These are phyloP conservation scores for Orthonyx spaldingii DNA, from an alignment of 2,113 vertebrate genomes.

Conservation along the genomic window DNA sequence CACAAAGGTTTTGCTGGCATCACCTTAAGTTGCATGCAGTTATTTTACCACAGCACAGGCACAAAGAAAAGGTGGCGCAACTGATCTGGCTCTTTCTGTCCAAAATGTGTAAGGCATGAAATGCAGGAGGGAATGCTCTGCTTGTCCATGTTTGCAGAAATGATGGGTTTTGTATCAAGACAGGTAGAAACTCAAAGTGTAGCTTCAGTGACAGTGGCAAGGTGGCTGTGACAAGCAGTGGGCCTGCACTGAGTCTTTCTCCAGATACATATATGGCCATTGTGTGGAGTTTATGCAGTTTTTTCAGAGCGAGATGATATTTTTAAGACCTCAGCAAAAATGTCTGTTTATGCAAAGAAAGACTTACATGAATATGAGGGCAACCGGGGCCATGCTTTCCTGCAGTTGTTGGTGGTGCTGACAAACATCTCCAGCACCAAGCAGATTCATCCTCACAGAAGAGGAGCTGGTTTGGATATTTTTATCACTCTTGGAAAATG, in stretches of 20 bases:
- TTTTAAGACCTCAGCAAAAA: slow-evolving; percentile 17
- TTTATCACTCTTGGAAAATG: not conserved
- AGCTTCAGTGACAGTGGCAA: not conserved
- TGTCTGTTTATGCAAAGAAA: slow-evolving; percentile 23
- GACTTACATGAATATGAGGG: not conserved
- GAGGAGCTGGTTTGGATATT: not conserved
- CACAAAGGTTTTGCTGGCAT: not conserved
- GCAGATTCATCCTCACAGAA: not conserved
- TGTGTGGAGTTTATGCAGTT: not conserved
- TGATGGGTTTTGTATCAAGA: not conserved
- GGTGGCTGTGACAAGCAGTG: rapidly evolving
- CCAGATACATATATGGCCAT: not conserved
- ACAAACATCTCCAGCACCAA: not conserved
- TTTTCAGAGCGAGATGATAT: not conserved
- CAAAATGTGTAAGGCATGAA: not conserved
- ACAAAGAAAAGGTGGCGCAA: rapidly evolving
- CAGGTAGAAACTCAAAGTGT: not conserved
- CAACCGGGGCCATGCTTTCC: not conserved
- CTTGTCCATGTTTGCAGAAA: not conserved
- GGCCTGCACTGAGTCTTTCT: not conserved
- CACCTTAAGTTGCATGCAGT: not conserved
- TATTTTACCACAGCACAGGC: not conserved
- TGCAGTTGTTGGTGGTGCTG: not conserved
- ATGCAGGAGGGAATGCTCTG: not conserved
- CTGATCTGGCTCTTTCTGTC: not conserved